Base-by-base conservation (phyloP, 2,113 vertebrate genomes). In the Agapornis roseicollis region DNA sequence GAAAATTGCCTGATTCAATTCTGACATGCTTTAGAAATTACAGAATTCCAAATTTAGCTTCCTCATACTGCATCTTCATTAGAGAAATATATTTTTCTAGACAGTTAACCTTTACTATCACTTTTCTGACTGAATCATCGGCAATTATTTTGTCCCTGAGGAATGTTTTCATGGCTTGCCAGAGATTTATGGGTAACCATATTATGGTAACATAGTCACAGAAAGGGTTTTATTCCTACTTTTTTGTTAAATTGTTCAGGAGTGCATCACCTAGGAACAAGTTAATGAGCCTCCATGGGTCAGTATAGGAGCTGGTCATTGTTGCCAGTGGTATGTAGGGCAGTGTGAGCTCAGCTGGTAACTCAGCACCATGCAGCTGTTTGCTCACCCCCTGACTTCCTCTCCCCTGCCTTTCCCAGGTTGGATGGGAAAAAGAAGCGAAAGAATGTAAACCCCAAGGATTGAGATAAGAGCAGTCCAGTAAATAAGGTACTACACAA, bases 71-170 rank as follows among this genome's bases (percentile, higher is more conserved):
- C 35, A 79, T 49, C 31, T 87, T 80, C 71, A 44, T 72, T 84
- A 94, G 85, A 92, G 61, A 90, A 94, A 65, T 69, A 56, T 37
- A 79, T 13, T 90, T 94, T 93, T 95, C 86, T 68, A 72, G 85
- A 42, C 85, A 76, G 90, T 94, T 96, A 96, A 89, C 88, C 77
- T 95, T 96, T 96, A 93, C 76, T 94, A 78, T 70, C 28, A 1
- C 53, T 95, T 79, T 84, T 58, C 77, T 89, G 90, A 79, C 88
- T 90, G 92, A 95, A 71, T 96, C 90, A 92, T 81, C 88, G 72
- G 90, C 80, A 92, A 93, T 95, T 95, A 90, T 81, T 90, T 89
- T 93, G 77, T 94, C 80, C 70, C 90, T 33, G 70, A 41, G 42
- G 90, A 87, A 35, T 28, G 31, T 93, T 95, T 92, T 89, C 41